Conservation (phyloP, 1,140 invertebrate species). For the Meloidogyne hapla region DNA sequence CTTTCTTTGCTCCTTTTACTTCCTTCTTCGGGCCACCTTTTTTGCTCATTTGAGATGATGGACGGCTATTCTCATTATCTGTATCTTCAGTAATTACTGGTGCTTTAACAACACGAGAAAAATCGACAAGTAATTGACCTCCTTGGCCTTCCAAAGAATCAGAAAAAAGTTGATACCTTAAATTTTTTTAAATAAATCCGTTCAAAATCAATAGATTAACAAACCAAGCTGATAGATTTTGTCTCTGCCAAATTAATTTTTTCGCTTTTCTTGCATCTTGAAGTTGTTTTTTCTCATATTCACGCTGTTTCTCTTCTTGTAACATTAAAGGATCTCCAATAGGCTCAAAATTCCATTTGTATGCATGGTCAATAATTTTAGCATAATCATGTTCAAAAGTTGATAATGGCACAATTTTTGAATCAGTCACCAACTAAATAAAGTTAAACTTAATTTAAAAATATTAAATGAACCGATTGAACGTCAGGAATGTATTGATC, state of each 20-base stretch:
- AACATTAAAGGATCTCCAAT: constrained; percentile 36
- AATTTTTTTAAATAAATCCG: constrained; percentile 11
- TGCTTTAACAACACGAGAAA: constrained; percentile 56
- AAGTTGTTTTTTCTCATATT: constrained; percentile 21
- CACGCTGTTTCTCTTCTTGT: constrained; percentile 27
- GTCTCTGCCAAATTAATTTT: constrained; percentile 40
- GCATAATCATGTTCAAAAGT: constrained; percentile 24
- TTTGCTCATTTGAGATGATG: constrained; percentile 14
- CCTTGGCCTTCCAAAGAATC: constrained; percentile 61
- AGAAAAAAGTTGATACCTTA: constrained; percentile 59
- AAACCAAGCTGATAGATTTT: constrained; percentile 50
- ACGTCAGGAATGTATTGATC: constrained; percentile 43
- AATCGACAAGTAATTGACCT: constrained; percentile 60
- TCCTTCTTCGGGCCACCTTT: constrained; percentile 20
- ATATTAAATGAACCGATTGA: constrained; percentile 14
- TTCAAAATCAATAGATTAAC: constrained; percentile 21
- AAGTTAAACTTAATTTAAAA: constrained; percentile 8
- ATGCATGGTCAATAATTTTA: constrained; percentile 19
- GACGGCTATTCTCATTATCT: not conserved
- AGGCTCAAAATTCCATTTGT: constrained; percentile 41
- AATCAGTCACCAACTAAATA: not conserved
- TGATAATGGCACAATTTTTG: not conserved
- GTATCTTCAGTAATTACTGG: constrained; percentile 31
- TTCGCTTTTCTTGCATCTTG: constrained; percentile 28
- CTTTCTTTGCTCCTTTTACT: constrained; percentile 15